Evolutionary conservation across 2,113 vertebrate species (phyloP).

Genomic region (Triplophysa tibetana): DNA sequence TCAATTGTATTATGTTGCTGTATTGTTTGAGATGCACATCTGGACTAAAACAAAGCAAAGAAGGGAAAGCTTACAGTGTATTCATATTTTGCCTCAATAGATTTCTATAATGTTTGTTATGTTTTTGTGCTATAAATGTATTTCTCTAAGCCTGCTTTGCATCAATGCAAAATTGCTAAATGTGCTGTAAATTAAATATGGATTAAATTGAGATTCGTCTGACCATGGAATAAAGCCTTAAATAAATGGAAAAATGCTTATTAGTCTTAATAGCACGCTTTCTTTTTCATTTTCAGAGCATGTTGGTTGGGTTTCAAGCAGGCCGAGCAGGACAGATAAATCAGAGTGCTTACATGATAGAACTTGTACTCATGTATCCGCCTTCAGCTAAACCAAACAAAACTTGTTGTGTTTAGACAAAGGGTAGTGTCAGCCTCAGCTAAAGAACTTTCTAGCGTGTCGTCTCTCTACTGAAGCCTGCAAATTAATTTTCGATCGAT

Average conservation of each 20-base stretch:
- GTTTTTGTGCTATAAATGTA: too few relatives aligned
- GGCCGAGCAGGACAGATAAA: conserved; percentile 69
- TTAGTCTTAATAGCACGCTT: background rate
- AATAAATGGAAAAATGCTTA: background rate
- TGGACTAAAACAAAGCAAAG: too few relatives aligned
- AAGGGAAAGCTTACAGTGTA: too few relatives aligned
- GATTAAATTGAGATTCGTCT: too few relatives aligned
- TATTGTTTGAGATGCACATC: too few relatives aligned
- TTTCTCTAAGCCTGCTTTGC: too few relatives aligned
- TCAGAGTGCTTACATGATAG: conserved; percentile 64
- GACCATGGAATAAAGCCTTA: background rate
- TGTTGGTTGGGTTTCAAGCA: conserved; percentile 31
- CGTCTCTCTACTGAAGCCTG: conserved; percentile 39
- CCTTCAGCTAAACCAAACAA: conserved; percentile 73
- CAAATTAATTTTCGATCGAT: conserved; percentile 58
- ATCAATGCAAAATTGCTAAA: too few relatives aligned
- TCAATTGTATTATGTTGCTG: too few relatives aligned
- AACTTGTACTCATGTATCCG: conserved; percentile 66
- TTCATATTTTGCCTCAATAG: too few relatives aligned
- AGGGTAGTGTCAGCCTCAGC: conserved; percentile 69
- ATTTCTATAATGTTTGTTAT: too few relatives aligned
- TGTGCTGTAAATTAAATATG: too few relatives aligned
- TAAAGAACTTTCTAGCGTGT: conserved; percentile 54
- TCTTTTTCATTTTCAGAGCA: background rate
- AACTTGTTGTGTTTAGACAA: conserved; percentile 74